Percentiles rank a stretch among this genome's conserved stretches.
Evolutionary conservation across 1,140 invertebrate genomes (phyloP).

Genomic region (Eriocheir sinensis): DNA sequence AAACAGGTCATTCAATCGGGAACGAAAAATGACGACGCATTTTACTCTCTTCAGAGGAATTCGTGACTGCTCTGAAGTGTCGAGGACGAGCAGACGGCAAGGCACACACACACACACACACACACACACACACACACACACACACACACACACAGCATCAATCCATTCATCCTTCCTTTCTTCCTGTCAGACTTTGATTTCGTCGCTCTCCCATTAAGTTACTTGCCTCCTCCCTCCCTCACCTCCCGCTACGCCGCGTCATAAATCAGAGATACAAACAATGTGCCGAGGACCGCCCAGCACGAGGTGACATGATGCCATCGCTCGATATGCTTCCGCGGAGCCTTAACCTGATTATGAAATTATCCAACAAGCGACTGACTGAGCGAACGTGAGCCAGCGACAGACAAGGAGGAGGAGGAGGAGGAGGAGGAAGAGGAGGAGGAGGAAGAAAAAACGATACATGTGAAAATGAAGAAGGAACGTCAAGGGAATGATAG

Average conservation of each 20-base stretch:
- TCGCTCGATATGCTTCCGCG: too few species aligned
- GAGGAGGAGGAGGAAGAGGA: not conserved
- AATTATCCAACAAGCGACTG: not conserved
- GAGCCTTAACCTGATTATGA: not conserved
- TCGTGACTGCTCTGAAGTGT: not conserved
- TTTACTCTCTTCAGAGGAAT: not conserved
- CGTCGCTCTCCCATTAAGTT: too few species aligned
- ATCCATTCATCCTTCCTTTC: not conserved
- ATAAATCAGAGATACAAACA: not conserved
- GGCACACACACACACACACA: slow-evolving; percentile 1
- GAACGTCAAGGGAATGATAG: too few species aligned
- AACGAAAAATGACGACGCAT: not conserved
- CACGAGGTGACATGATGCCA: not conserved
- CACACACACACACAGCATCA: not conserved
- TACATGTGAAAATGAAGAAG: not conserved
- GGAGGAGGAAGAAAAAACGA: not conserved
- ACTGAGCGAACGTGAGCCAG: too few species aligned
- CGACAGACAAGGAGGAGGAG: not conserved
- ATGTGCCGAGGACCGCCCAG: not conserved
- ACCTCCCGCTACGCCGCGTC: too few species aligned
- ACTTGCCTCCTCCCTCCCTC: not conserved
- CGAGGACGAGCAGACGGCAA: not conserved
- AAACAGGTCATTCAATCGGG: not conserved
- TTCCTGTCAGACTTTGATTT: not conserved
- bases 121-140: not conserved